Conservation (phyloP, 2,888 invertebrate genomes). For the Arge pagana region DNA sequence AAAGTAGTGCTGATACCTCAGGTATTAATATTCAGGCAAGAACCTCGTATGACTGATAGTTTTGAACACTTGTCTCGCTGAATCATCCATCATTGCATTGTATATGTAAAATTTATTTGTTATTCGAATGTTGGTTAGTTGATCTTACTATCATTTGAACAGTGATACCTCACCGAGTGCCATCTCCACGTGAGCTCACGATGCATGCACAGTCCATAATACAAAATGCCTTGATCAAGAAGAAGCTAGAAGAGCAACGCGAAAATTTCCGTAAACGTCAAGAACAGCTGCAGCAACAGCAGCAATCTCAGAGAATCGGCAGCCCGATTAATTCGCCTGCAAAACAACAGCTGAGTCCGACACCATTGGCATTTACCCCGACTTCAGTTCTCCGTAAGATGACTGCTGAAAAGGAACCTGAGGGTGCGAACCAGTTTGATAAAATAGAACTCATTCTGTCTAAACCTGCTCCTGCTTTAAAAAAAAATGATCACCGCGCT, state of each 20-base stretch:
- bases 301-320: constrained; percentile 42
- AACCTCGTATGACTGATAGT: too few relatives aligned
- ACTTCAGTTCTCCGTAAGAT: constrained; percentile 93
- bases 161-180: constrained; percentile 74
- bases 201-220: constrained; percentile 86
- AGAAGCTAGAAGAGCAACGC: constrained; percentile 85
- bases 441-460: constrained; percentile 15
- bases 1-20: too few relatives aligned
- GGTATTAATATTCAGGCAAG: too few relatives aligned
- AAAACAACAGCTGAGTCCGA: constrained; percentile 65
- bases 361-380: constrained; percentile 87
- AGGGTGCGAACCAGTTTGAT: constrained; percentile 57
- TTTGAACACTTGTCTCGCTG: neutral
- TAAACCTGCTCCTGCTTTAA: constrained; percentile 11
- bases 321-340: constrained; percentile 55
- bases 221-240: constrained; percentile 85
- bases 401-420: constrained; percentile 86
- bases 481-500: neutral
- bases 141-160: constrained; percentile 35
- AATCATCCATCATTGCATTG: constrained; percentile 5
- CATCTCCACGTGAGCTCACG: constrained; percentile 82
- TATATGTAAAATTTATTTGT: neutral
- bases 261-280: constrained; percentile 83
- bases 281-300: constrained; percentile 60
- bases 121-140: constrained; percentile 4